A percentile compares a stretch with the other conserved stretches of the same genome.
Conservation (phyloP, 2,113 vertebrate species). For the Trochalopteron elliotii region DNA sequence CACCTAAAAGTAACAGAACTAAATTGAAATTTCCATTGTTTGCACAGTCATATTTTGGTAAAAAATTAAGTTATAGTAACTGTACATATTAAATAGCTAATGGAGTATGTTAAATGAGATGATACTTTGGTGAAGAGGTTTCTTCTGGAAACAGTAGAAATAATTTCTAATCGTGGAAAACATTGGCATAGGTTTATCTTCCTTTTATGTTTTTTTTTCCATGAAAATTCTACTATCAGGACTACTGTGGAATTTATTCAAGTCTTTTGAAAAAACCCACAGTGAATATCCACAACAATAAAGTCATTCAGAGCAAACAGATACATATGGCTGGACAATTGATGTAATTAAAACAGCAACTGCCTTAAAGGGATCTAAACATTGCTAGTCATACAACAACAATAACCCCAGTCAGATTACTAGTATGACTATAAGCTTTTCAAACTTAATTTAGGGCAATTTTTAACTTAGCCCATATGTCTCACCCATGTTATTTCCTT, state of each 20-base stretch:
- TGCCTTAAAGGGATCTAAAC: neutral
- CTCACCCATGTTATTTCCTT: neutral
- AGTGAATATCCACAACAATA: neutral
- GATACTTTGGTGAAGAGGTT: neutral
- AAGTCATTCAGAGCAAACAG: neutral
- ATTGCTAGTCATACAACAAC: neutral
- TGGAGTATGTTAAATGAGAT: neutral
- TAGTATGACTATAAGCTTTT: neutral
- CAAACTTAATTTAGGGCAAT: neutral
- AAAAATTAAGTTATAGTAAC: neutral
- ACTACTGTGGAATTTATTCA: slow-evolving; percentile 2
- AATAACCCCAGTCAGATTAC: neutral
- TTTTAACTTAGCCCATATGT: neutral
- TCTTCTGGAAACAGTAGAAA: neutral
- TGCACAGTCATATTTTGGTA: neutral
- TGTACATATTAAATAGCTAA: neutral
- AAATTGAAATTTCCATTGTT: neutral
- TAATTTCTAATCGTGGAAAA: neutral
- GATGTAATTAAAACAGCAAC: neutral
- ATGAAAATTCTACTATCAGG: neutral
- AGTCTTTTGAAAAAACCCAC: neutral
- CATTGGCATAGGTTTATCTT: neutral
- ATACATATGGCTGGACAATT: neutral
- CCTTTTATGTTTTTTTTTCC: neutral
- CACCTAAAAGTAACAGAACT: neutral